phyloP scores from a whole-genome alignment of 2,113 vertebrate genomes.

The Cervus canadensis region DNA sequence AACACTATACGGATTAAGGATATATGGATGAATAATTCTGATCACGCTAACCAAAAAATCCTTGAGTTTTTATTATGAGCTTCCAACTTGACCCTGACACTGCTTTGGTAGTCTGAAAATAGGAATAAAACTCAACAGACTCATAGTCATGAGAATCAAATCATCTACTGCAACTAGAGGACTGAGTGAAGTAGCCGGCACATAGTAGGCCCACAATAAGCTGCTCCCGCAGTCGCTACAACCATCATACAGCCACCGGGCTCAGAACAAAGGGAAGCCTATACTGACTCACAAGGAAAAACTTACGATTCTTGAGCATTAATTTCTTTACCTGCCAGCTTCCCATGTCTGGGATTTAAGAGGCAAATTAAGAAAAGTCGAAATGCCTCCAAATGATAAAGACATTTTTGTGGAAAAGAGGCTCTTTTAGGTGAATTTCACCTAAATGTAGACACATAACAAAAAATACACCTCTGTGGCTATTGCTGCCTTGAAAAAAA shows the following conservation, averaged over 20 bases:
- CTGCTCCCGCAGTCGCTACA: no score
- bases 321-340: background rate
- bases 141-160: background rate
- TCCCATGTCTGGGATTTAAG: constrained; percentile 13
- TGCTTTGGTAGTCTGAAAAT: background rate
- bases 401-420: constrained; percentile 21
- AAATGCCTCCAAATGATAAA: background rate
- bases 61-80: background rate
- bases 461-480: background rate
- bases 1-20: background rate
- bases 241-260: background rate
- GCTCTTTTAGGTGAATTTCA: background rate
- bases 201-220: background rate
- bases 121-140: background rate
- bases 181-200: background rate
- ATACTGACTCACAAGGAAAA: background rate
- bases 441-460: background rate
- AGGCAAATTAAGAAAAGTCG: constrained; percentile 38
- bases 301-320: background rate
- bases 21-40: background rate
- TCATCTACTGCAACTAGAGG: background rate
- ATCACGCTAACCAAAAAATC: background rate
- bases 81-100: background rate
- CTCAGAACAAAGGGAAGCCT: background rate
- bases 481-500: background rate